Conservation (phyloP, 2,113 vertebrate genomes). For the Sula dactylatra region DNA sequence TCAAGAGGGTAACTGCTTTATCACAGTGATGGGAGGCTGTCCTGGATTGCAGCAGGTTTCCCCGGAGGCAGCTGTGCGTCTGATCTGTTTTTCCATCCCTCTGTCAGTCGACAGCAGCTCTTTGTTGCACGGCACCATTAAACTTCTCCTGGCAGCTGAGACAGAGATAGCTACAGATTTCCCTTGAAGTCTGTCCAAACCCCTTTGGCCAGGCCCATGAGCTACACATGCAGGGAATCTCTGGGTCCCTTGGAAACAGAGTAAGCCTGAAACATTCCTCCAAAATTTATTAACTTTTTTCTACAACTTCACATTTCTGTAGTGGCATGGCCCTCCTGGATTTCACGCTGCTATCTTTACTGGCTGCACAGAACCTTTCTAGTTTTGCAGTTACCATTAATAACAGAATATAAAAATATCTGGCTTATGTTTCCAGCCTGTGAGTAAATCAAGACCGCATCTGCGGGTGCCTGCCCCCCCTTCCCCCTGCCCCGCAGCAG, state of each 20-base stretch:
- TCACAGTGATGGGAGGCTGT: neutral
- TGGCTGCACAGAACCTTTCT: neutral
- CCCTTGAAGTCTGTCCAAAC: slow-evolving; percentile 61
- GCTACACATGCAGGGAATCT: neutral
- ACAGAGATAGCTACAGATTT: slow-evolving; percentile 43
- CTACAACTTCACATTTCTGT: neutral
- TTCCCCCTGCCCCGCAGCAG: neutral
- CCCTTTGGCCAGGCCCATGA: neutral
- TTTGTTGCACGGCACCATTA: neutral
- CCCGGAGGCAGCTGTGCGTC: neutral
- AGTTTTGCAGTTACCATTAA: neutral
- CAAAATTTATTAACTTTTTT: slow-evolving; percentile 37
- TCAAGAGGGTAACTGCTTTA: neutral
- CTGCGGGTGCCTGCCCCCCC: neutral
- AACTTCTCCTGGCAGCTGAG: slow-evolving; percentile 1
- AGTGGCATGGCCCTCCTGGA: neutral
- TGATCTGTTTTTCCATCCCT: slow-evolving; percentile 11
- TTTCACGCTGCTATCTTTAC: slow-evolving; percentile 31
- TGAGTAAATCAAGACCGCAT: neutral
- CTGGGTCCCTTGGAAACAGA: neutral
- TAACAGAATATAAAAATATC: slow-evolving; percentile 10
- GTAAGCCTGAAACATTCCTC: slow-evolving; percentile 13
- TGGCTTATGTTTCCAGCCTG: slow-evolving; percentile 15
- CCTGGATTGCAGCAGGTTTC: neutral
- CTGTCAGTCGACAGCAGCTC: neutral